Evolutionary conservation across 2,113 vertebrate species (phyloP).

Genomic region (Mirza zaza): DNA sequence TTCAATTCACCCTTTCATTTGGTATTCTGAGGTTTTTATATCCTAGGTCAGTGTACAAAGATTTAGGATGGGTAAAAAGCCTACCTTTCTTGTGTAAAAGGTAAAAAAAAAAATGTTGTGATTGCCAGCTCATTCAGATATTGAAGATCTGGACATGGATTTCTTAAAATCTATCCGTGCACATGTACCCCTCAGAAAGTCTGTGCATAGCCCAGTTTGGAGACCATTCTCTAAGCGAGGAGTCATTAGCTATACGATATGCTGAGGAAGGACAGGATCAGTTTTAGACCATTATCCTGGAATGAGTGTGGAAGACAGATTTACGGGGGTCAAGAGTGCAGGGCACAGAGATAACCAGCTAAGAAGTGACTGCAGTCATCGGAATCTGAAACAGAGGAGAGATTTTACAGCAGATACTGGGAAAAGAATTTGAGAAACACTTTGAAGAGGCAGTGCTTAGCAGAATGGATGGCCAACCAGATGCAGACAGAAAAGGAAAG

Average conservation of each 20-base stretch:
- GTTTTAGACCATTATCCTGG: background rate
- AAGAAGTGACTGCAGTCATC: background rate
- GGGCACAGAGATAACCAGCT: background rate
- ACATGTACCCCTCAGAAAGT: background rate
- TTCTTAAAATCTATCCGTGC: background rate
- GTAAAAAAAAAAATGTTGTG: background rate
- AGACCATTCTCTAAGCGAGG: background rate
- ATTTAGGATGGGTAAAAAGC: background rate
- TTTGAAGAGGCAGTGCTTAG: background rate
- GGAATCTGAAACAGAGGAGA: background rate
- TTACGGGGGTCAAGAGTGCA: background rate
- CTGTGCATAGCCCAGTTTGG: background rate
- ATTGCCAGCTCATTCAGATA: background rate
- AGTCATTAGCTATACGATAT: background rate
- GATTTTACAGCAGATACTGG: background rate
- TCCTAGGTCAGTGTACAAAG: background rate
- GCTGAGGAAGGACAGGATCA: background rate
- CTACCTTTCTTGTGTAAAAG: background rate
- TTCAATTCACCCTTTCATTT: background rate
- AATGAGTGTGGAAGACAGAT: background rate
- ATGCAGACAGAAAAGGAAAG: background rate
- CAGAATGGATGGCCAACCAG: background rate
- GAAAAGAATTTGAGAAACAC: constrained; percentile 35
- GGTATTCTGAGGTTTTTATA: background rate
- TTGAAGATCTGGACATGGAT: background rate